These are phyloP conservation scores for Polydrusus pterygomalis DNA, from an alignment of 2,888 invertebrate genomes.

Conservation along the genomic window DNA sequence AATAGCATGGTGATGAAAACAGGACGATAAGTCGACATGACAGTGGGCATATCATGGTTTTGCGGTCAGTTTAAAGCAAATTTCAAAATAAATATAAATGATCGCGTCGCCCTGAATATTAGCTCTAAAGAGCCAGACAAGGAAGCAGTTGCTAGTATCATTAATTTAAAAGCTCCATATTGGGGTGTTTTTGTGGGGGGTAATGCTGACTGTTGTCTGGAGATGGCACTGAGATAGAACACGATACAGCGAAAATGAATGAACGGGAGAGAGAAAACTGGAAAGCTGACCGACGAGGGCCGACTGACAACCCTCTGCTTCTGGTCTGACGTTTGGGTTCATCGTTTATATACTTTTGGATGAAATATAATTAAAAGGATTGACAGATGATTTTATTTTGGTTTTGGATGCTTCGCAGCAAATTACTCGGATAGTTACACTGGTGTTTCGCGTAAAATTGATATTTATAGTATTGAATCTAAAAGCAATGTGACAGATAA, in stretches of 20 bases:
- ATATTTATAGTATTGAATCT: constrained; percentile 40
- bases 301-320: constrained; percentile 55
- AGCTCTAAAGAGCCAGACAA: constrained; percentile 65
- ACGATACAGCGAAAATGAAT: constrained; percentile 70
- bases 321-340: constrained; percentile 55
- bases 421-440: constrained; percentile 40
- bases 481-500: constrained; percentile 21
- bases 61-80: constrained; percentile 68
- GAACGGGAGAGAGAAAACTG: constrained; percentile 63
- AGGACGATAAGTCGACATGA: constrained; percentile 55
- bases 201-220: constrained; percentile 73
- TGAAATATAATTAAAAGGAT: constrained; percentile 56
- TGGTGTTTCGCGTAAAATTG: constrained; percentile 45
- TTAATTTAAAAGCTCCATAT: constrained; percentile 73
- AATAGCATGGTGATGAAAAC: constrained; percentile 50
- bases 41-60: constrained; percentile 55
- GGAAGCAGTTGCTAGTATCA: constrained; percentile 72
- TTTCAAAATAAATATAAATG: constrained; percentile 71
- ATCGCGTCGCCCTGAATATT: constrained; percentile 66
- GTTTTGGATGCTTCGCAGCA: constrained; percentile 39
- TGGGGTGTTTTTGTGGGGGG: constrained; percentile 72
- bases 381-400: constrained; percentile 54
- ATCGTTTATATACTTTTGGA: constrained; percentile 56
- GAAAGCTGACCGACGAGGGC: constrained; percentile 62
- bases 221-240: constrained; percentile 73